These are phyloP conservation scores for Drosophila picticornis DNA, from an alignment of 2,888 invertebrate species.

Conservation along the genomic window DNA sequence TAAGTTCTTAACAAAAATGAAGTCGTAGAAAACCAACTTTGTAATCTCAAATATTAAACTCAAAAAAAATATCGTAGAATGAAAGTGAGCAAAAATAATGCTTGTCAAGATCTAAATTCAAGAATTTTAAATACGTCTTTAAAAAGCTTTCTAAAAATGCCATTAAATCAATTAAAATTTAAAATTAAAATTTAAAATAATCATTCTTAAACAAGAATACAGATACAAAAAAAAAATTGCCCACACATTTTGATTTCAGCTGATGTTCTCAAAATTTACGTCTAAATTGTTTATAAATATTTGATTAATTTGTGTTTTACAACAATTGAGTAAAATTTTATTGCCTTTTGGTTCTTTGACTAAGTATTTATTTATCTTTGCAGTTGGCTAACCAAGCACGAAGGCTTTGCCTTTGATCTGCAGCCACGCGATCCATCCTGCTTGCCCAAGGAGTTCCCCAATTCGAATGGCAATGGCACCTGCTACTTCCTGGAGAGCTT, in stretches of 20 bases:
- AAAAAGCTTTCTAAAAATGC: neutral
- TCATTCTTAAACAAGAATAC: neutral
- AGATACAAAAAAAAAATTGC: neutral
- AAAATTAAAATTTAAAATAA: neutral
- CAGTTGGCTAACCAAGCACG: slow-evolving; percentile 91
- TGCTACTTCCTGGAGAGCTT: slow-evolving; percentile 94
- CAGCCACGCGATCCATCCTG: slow-evolving; percentile 91
- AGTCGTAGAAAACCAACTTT: no score
- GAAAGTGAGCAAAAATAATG: neutral
- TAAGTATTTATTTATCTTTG: slow-evolving; percentile 43
- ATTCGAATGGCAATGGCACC: slow-evolving; percentile 90
- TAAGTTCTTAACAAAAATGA: neutral
- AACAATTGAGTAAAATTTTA: neutral
- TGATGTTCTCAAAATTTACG: neutral
- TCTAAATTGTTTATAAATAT: neutral
- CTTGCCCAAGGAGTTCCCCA: slow-evolving; percentile 94
- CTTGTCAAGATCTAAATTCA: neutral
- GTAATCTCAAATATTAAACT: no score
- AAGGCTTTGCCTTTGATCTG: slow-evolving; percentile 90
- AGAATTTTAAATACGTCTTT: neutral
- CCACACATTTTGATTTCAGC: neutral
- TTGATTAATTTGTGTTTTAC: neutral
- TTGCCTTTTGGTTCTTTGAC: neutral
- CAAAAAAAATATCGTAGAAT: no score
- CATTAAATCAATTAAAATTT: neutral